Evolutionary conservation across 2,797 vertebrate genomes (phyloP).

Genomic region (Microhierax caerulescens): DNA sequence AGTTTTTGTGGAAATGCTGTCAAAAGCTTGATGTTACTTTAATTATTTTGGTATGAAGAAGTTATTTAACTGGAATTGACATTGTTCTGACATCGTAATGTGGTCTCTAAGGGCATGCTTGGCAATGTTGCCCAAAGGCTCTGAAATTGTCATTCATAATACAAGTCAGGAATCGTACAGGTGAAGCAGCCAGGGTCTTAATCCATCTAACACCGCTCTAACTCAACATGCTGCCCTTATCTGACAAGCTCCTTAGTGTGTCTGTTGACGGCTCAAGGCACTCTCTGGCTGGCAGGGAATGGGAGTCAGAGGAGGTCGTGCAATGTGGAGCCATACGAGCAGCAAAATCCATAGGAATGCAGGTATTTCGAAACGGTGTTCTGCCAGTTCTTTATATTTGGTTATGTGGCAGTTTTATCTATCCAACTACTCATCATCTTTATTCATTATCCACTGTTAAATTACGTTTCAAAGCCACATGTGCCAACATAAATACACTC

Average conservation of each 20-base stretch:
- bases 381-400: neutral
- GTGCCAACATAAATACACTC: neutral
- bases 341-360: neutral
- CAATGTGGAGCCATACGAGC: neutral
- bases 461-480: neutral
- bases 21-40: constrained; percentile 20
- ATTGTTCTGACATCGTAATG: constrained; percentile 52
- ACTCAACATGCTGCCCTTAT: constrained; percentile 6
- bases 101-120: constrained; percentile 13
- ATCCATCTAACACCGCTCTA: constrained; percentile 30
- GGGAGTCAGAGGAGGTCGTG: neutral
- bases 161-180: constrained; percentile 24
- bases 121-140: constrained; percentile 18
- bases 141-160: constrained; percentile 47
- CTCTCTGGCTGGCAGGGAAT: neutral
- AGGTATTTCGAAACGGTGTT: neutral
- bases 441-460: neutral
- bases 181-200: constrained; percentile 42
- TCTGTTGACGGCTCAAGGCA: constrained; percentile 23
- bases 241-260: constrained; percentile 44
- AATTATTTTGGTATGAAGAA: constrained; percentile 23
- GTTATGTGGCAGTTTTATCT: neutral
- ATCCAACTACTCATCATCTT: neutral
- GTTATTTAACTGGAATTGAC: constrained; percentile 34
- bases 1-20: neutral